A percentile compares a stretch with the other conserved stretches of the same genome.
phyloP scores from a whole-genome alignment of 2,113 vertebrate species.

The Cinclus mexicanus region DNA sequence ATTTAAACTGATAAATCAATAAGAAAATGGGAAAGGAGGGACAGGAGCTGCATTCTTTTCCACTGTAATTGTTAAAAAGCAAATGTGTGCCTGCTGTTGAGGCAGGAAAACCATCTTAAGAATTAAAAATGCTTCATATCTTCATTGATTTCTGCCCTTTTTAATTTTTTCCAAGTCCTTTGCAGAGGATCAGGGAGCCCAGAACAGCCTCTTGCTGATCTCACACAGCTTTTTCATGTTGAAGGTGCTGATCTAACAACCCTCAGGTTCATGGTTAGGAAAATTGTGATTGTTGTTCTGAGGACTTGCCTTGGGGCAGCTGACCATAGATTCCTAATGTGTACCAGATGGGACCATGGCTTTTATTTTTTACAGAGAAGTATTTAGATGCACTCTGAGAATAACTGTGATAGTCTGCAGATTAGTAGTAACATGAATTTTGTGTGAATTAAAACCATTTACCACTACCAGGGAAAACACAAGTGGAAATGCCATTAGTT shows the following conservation, averaged over 20 bases:
- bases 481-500: not conserved
- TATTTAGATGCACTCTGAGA: not conserved
- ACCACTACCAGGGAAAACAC: not conserved
- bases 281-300: constrained; percentile 31
- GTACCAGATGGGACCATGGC: constrained; percentile 13
- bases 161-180: not conserved
- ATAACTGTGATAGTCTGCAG: not conserved
- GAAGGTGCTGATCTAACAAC: not conserved
- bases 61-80: not conserved
- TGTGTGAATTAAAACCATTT: not conserved
- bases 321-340: constrained; percentile 14
- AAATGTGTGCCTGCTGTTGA: not conserved
- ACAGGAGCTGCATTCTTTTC: not conserved
- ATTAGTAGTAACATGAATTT: not conserved
- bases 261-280: not conserved
- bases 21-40: not conserved
- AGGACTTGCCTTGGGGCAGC: constrained; percentile 9
- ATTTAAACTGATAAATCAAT: not conserved
- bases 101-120: not conserved
- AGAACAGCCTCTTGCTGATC: not conserved
- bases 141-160: not conserved
- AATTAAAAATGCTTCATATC: not conserved
- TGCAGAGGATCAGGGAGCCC: not conserved
- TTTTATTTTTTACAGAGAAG: not conserved
- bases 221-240: not conserved